Base-by-base conservation (phyloP, 2,113 vertebrate genomes). In the Rallus limicola region DNA sequence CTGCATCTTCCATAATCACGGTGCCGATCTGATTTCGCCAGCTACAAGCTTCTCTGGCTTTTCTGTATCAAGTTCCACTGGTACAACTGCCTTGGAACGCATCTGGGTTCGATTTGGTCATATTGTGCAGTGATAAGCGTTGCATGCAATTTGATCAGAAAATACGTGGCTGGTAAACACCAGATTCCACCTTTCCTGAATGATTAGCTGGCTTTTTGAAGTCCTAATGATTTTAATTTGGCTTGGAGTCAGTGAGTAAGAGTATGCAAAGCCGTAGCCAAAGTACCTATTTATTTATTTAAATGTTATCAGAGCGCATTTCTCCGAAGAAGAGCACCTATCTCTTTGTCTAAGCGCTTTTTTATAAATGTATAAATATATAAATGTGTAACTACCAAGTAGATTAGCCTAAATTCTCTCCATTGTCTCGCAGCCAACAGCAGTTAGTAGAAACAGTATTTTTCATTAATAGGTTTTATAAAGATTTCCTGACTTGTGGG, bases 211-310 rank as follows among this genome's bases (percentile, higher is more conserved):
- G 62, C 94, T 95, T 93, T 90, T 94, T 95, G 94, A 94, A 96
- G 94, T 90, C 82, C 71, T 96, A 72, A 75, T 94, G 90, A 92
- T 97, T 97, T 95, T 81, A 94, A 92, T 97, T 94, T 94, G 86
- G 96, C 97, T 90, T 90, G 94, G 86, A 97, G 95, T 93, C 84
- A 96, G 95, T 95, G 90, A 95, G 86, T 95, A 94, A 94, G 91
- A 94, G 69, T 93, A 96, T 93, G 96, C 97, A 97, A 97, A 97
- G 81, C 93, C 94, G 92, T 96, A 97, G 95, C 95, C 92, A 94
- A 97, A 95, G 92, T 74, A 88, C 86, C 91, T 93, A 24, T 82
- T 95, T 94, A 92, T 94, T 92, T 96, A 96, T 97, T 96, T 96
- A 96, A 96, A 97, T 97, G 90, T 96, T 96, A 95, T 97, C 96